These are phyloP conservation scores for Eristalis arbustorum DNA, from an alignment of 2,888 invertebrate species.

Conservation along the genomic window DNA sequence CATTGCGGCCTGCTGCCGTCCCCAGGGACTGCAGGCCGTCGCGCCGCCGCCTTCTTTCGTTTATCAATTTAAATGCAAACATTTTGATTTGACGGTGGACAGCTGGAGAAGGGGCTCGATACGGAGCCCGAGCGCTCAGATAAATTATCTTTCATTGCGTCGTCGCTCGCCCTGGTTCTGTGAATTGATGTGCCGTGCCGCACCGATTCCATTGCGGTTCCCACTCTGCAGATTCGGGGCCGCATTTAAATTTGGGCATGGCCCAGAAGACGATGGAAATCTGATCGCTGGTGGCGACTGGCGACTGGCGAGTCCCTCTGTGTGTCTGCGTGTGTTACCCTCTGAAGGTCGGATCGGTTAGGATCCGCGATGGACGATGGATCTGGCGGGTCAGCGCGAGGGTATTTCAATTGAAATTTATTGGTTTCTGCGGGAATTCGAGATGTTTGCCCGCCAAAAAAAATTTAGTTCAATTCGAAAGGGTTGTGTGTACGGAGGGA, in stretches of 20 bases:
- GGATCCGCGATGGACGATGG: conserved; percentile 17
- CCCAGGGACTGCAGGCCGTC: background rate
- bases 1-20: background rate
- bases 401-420: conserved; percentile 63
- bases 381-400: conserved; percentile 40
- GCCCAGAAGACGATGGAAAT: conserved; percentile 47
- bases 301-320: background rate
- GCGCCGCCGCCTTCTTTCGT: background rate
- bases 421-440: conserved; percentile 22
- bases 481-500: background rate
- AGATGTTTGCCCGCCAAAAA: conserved; percentile 22
- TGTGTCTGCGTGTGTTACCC: background rate
- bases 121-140: background rate
- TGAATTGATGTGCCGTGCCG: background rate
- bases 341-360: conserved; percentile 66
- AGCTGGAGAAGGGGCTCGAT: background rate
- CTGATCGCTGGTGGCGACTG: conserved; percentile 7
- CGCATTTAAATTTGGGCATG: conserved; percentile 19
- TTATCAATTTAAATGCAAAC: conserved; percentile 1
- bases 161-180: background rate
- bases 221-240: background rate
- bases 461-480: conserved; percentile 24
- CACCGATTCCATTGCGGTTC: background rate
- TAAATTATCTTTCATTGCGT: conserved; percentile 48
- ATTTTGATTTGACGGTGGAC: background rate